Evolutionary conservation across 2,888 invertebrate species (phyloP), one percentile per base, ranked within the genome.

Genomic region (Peribatodes rhomboidaria): DNA sequence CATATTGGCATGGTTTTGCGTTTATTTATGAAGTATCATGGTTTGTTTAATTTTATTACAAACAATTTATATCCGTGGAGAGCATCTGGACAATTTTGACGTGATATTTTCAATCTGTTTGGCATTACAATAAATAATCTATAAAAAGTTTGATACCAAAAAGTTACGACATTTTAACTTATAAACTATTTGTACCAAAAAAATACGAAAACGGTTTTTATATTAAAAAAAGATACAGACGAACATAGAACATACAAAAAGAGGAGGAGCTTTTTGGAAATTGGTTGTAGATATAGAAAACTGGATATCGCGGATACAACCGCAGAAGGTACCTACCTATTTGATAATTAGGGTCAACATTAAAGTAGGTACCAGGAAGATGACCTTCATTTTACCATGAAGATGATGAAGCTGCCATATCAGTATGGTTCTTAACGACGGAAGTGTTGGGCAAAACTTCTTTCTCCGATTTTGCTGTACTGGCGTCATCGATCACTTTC

Each of bases 371-470:
- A 42, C 41, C 27, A 41, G 41, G 39, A 27, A 54, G n/a, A 42
- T 42, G 27, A 33, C 16, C 16, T 49, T 54, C 49, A 41, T 62
- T 58, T 53, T 78, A 86, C 84, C 81, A 85, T 64, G 87, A 84
- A 42, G 82, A 82, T 3, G 83, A 70, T 4, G 89, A 86, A 8
- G 65, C 61, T 2, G 66, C 64, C 22, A 82, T 56, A 37, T 86
- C 86, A 37, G 72, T 69, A 3, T 73, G 70, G 57, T 78, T 76
- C 68, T 84, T 85, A 37, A 83, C 78, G 1, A 88, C 64, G 9
- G 90, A 85, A 6, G 83, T 70, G 49, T 84, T 83, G 3, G 86
- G 80, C 18, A 83, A 47, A 58, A 66, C 47, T 0, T 78, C 78
- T 39, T 80, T 80, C 0, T 81, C 80, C 16, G 65, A 16, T 65